Conservation (phyloP, 2,888 invertebrate genomes). For the Eristalis pertinax region DNA sequence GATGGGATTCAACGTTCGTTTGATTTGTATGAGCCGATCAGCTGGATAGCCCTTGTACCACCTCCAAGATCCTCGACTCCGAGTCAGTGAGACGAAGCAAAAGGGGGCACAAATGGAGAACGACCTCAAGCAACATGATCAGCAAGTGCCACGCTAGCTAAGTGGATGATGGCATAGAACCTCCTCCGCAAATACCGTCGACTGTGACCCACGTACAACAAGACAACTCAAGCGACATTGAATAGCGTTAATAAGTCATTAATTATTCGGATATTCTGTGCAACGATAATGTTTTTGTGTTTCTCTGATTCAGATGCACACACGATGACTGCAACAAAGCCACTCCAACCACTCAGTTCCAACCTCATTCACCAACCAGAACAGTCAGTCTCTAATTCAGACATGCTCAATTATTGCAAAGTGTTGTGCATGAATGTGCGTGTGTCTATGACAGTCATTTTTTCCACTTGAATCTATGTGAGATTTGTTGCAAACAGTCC, state of each 20-base stretch:
- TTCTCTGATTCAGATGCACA: neutral
- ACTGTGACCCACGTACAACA: neutral
- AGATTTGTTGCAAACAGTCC: too few species aligned
- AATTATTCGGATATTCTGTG: neutral
- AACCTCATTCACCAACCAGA: neutral
- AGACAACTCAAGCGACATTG: neutral
- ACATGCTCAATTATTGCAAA: neutral
- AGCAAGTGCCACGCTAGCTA: constrained; percentile 57
- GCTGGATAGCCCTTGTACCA: too few species aligned
- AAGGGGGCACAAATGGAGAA: too few species aligned
- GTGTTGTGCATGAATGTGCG: neutral
- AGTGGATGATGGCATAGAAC: constrained; percentile 66
- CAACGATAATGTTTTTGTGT: neutral
- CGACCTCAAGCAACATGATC: neutral
- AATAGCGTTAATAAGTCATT: neutral
- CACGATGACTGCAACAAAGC: neutral
- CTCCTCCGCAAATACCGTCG: constrained; percentile 7
- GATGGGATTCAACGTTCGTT: too few species aligned
- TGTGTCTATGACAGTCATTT: neutral
- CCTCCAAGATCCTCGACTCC: too few species aligned
- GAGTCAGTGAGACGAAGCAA: too few species aligned
- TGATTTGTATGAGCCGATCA: too few species aligned
- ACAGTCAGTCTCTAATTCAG: neutral
- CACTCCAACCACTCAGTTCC: neutral
- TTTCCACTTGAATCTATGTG: neutral